Evolutionary conservation across 1,140 invertebrate species (phyloP), one percentile per base, ranked within the genome.

Genomic region (Ptiloglossa arizonensis): DNA sequence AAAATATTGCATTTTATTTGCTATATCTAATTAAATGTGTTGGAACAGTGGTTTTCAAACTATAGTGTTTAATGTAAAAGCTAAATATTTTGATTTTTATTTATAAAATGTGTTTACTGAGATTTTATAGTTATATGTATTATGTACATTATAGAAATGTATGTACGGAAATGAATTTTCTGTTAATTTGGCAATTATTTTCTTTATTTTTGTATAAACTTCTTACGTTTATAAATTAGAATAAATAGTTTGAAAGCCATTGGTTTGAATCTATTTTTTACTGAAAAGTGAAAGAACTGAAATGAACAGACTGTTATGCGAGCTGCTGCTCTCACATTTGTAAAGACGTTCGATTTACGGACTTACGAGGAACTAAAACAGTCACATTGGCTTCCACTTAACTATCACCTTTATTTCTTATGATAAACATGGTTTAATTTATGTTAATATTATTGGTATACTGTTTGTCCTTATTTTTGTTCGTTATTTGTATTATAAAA

Each of bases 331-430:
- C 69, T 81, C 69, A 72, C 68, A 24, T 71, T 77, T 72, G 74
- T 71, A 78, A 71, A 68, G 35, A 54, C 59, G 80, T 81, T 73
- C 68, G 69, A 79, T 79, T 57, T 79, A 71, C 73, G 73, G 52
- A 80, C 73, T 52, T 77, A 63, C 2, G 29, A 77, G 22, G 46
- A 77, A 77, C 50, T 24, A n/a, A 60, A 77, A 84, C 57, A 80
- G 81, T 81, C 83, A 83, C 76, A 83, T 87, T 87, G 83, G 81
- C 79, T 85, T 86, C 72, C 72, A 59, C 41, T 70, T 73, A 73
- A 62, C 41, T 74, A 50, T 63, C 56, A 41, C 8, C 29, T 80
- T 77, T 50, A 64, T 79, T 64, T 57, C 29, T 32, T 62, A 44
- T 13, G 4, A 5, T 59, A 46, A 41, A 62, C 17, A 24, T 1